These are phyloP conservation scores for Idaea dimidiata DNA, from an alignment of 2,888 invertebrate genomes.

Conservation along the genomic window DNA sequence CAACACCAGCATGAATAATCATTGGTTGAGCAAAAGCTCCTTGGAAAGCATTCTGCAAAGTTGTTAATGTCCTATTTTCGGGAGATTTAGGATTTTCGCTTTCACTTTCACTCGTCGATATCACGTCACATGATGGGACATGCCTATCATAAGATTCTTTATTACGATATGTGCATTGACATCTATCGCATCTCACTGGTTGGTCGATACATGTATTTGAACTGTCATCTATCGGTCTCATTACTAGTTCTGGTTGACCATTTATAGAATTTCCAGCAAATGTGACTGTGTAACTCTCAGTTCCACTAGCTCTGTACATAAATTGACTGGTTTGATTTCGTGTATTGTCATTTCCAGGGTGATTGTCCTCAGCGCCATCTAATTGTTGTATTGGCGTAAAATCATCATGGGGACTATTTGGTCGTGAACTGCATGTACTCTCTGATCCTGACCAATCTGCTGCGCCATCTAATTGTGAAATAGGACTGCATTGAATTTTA, in stretches of 20 bases:
- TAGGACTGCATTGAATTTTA: constrained; percentile 78
- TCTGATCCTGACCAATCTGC: constrained; percentile 84
- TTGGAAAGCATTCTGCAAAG: constrained; percentile 75
- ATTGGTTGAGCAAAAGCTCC: constrained; percentile 75
- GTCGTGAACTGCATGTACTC: constrained; percentile 72
- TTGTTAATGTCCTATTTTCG: constrained; percentile 74
- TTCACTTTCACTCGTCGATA: constrained; percentile 91
- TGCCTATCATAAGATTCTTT: constrained; percentile 91
- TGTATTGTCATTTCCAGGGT: constrained; percentile 54
- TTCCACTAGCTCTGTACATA: constrained; percentile 70
- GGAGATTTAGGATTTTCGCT: constrained; percentile 84
- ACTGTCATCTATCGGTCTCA: constrained; percentile 69
- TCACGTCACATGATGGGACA: constrained; percentile 87
- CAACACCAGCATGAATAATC: constrained; percentile 73
- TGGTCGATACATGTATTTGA: constrained; percentile 79
- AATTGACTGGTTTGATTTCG: constrained; percentile 68
- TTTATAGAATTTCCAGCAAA: constrained; percentile 75
- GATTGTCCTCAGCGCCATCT: constrained; percentile 85
- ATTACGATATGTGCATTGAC: constrained; percentile 92
- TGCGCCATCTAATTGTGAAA: constrained; percentile 86
- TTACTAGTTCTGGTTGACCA: constrained; percentile 72
- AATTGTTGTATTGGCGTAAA: constrained; percentile 83
- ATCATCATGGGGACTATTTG: constrained; percentile 64
- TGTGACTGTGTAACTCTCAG: constrained; percentile 75
- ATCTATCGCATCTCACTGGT: constrained; percentile 92